Percentiles rank a stretch among this genome's conserved stretches.
Evolutionary conservation across 1,140 invertebrate species (phyloP).

Genomic region (Hestina assimilis): DNA sequence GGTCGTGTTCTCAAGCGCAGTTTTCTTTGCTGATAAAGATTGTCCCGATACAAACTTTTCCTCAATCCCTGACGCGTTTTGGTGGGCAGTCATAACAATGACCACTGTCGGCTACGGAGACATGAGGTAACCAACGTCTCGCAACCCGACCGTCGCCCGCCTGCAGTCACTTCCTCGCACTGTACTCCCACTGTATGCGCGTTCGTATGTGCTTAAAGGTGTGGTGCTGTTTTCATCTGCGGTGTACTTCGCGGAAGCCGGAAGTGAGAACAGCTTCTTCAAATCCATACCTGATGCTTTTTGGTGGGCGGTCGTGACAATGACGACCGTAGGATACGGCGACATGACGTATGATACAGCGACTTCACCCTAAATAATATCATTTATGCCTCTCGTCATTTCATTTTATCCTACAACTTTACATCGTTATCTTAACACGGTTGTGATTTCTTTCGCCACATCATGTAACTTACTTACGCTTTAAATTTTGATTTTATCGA

Average conservation of each 20-base stretch:
- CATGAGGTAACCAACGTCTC: constrained; percentile 88
- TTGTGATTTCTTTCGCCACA: constrained; percentile 63
- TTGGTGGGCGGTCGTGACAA: constrained; percentile 99
- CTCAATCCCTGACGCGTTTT: constrained; percentile 97
- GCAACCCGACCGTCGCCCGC: constrained; percentile 53
- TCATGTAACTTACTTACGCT: constrained; percentile 66
- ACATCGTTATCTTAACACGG: constrained; percentile 64
- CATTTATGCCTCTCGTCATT: constrained; percentile 69
- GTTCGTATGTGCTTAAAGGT: constrained; percentile 86
- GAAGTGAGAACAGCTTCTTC: constrained; percentile 98
- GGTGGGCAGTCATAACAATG: constrained; percentile 97
- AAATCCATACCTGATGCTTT: constrained; percentile 99
- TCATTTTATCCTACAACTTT: constrained; percentile 62
- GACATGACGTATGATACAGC: constrained; percentile 97
- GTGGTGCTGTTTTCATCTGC: constrained; percentile 99
- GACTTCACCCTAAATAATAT: constrained; percentile 67
- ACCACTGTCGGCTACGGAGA: constrained; percentile 98
- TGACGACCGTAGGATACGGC: constrained; percentile 99
- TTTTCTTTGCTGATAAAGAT: constrained; percentile 99
- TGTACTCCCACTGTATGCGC: constrained; percentile 73
- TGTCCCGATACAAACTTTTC: constrained; percentile 97
- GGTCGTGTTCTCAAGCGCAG: constrained; percentile 98
- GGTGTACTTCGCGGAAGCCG: constrained; percentile 99
- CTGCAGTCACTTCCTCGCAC: constrained; percentile 62
- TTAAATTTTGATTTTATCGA: constrained; percentile 60